Evolutionary conservation across 1,140 invertebrate species (phyloP).

Genomic region (Tetranychus cinnabarinus): DNA sequence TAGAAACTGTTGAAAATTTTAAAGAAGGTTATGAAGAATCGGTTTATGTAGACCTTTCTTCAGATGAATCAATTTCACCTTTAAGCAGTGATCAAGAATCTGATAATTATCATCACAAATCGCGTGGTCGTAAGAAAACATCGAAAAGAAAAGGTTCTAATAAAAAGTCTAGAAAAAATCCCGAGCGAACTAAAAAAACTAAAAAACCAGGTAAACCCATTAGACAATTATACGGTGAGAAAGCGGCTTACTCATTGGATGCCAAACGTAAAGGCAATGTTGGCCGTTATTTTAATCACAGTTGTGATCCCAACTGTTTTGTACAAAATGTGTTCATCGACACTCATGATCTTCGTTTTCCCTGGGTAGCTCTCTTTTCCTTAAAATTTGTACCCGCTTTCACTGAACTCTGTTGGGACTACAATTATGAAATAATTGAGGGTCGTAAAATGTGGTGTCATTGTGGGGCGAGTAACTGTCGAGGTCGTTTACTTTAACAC

Average conservation of each 20-base stretch:
- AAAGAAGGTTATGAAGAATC: constrained; percentile 1
- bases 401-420: constrained; percentile 80
- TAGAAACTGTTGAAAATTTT: constrained; percentile 24
- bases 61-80: neutral
- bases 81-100: neutral
- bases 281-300: constrained; percentile 87
- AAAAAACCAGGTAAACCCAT: neutral
- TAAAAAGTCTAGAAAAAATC: neutral
- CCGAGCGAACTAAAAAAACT: neutral
- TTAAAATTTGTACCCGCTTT: constrained; percentile 36
- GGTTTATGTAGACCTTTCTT: neutral
- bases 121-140: neutral
- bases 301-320: constrained; percentile 76
- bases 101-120: neutral
- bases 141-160: neutral
- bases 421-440: constrained; percentile 20
- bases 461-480: neutral
- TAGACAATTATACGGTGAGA: neutral
- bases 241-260: constrained; percentile 35
- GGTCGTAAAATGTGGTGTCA: neutral
- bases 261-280: constrained; percentile 63
- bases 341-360: constrained; percentile 63
- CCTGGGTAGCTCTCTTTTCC: constrained; percentile 68
- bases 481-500: neutral
- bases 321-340: constrained; percentile 82